phyloP scores from a whole-genome alignment of 2,888 invertebrate genomes.

The Malachius bipustulatus region DNA sequence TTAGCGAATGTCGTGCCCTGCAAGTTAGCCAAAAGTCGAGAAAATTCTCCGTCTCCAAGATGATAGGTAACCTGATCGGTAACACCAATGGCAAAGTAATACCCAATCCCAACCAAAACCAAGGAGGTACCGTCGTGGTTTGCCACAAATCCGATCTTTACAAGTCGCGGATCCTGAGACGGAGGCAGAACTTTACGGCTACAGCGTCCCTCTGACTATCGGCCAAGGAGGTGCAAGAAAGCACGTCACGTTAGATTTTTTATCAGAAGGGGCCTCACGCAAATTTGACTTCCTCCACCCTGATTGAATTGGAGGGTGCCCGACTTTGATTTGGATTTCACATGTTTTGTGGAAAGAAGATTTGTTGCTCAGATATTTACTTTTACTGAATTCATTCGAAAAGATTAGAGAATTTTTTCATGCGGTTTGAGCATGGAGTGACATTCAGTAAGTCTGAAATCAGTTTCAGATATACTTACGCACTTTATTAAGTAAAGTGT shows the following conservation, averaged over 20 bases:
- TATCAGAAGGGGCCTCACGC: slow-evolving; percentile 9
- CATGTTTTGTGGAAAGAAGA: too few species aligned
- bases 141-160: slow-evolving; percentile 48
- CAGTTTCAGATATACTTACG: too few species aligned
- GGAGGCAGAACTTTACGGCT: slow-evolving; percentile 46
- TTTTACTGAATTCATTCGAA: too few species aligned
- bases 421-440: too few species aligned
- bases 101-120: slow-evolving; percentile 34
- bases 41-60: slow-evolving; percentile 68
- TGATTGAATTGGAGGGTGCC: too few species aligned
- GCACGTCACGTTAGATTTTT: slow-evolving; percentile 24
- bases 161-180: slow-evolving; percentile 43
- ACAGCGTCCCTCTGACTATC: slow-evolving; percentile 59
- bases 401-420: too few species aligned
- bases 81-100: slow-evolving; percentile 33
- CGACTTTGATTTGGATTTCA: too few species aligned
- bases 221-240: slow-evolving; percentile 26
- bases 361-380: too few species aligned
- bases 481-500: too few species aligned
- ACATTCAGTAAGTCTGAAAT: too few species aligned
- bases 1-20: slow-evolving; percentile 50
- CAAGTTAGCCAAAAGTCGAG: slow-evolving; percentile 43
- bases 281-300: too few species aligned
- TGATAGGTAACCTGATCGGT: slow-evolving; percentile 64
- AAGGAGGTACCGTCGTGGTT: slow-evolving; percentile 47